Percentiles rank a stretch among this genome's conserved stretches.
Conservation (phyloP, 2,113 vertebrate species). For the Sinocyclocheilus anophthalmus region DNA sequence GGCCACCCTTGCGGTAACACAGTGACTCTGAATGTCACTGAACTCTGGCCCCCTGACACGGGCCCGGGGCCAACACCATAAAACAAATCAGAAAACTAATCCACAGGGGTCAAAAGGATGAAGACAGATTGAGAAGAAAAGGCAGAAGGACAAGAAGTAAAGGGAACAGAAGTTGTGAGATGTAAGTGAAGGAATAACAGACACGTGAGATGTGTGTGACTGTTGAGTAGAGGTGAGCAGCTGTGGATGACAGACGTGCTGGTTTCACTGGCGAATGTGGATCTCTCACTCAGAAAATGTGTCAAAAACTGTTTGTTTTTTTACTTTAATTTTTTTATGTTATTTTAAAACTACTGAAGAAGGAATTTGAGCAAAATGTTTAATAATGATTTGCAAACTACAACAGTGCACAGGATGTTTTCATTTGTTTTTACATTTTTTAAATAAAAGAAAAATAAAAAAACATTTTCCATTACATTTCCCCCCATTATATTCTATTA, state of each 20-base stretch:
- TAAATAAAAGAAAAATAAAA: background rate
- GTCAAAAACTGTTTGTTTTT: background rate
- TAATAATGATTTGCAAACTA: background rate
- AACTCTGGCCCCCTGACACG: slow-evolving; percentile 12
- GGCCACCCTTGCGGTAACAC: background rate
- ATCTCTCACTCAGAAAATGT: background rate
- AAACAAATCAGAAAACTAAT: slow-evolving; percentile 10
- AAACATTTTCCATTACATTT: background rate
- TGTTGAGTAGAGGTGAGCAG: slow-evolving; percentile 41
- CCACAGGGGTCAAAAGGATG: background rate
- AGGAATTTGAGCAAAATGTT: background rate
- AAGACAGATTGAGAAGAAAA: background rate
- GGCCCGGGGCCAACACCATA: slow-evolving; percentile 46
- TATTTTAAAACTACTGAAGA: background rate
- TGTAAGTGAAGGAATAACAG: slow-evolving; percentile 1
- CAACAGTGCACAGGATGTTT: background rate
- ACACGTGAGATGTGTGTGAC: background rate
- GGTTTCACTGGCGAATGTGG: slow-evolving; percentile 59
- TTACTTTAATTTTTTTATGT: background rate
- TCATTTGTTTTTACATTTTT: background rate
- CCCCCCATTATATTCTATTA: too few relatives aligned
- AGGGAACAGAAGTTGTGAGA: background rate
- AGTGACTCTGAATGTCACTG: slow-evolving; percentile 17
- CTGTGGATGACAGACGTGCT: slow-evolving; percentile 54
- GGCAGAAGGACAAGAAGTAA: slow-evolving; percentile 41